Evolutionary conservation across 2,113 vertebrate species (phyloP).

Genomic region (Mellivora capensis): DNA sequence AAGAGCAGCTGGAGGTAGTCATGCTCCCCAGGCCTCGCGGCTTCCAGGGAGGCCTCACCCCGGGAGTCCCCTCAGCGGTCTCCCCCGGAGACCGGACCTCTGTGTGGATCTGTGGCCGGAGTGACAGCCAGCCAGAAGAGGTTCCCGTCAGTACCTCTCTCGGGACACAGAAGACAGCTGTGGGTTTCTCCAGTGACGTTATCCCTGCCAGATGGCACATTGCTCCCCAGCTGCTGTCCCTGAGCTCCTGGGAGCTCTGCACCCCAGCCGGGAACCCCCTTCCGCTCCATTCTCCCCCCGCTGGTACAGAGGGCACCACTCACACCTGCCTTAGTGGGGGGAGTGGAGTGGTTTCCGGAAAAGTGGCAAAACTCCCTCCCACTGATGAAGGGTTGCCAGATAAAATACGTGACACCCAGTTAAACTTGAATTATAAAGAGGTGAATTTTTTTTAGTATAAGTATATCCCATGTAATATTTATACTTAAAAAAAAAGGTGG

Average conservation of each 20-base stretch:
- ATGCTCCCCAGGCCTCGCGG: rapidly evolving
- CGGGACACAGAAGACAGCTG: background rate
- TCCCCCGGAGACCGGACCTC: background rate
- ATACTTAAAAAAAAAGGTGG: background rate
- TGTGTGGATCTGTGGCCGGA: rapidly evolving
- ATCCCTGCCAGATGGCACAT: background rate
- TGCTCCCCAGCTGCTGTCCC: background rate
- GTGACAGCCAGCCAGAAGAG: background rate
- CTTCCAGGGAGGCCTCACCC: rapidly evolving
- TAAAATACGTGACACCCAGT: background rate
- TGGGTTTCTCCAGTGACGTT: background rate
- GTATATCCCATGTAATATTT: background rate
- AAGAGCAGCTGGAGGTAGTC: slow-evolving; percentile 95
- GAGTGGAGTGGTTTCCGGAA: background rate
- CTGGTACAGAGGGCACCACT: rapidly evolving
- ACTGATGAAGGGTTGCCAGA: background rate
- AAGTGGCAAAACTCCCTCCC: background rate
- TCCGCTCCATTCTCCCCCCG: rapidly evolving
- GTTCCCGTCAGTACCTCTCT: background rate
- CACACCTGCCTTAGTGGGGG: background rate
- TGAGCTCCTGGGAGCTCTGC: background rate
- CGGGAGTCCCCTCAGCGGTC: background rate
- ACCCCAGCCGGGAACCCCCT: rapidly evolving
- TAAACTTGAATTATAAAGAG: background rate
- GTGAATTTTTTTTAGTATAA: background rate